Percentiles rank a stretch among this genome's conserved stretches.
These are phyloP conservation scores for Dinoponera quadriceps DNA, from an alignment of 1,140 invertebrate species.

Conservation along the genomic window DNA sequence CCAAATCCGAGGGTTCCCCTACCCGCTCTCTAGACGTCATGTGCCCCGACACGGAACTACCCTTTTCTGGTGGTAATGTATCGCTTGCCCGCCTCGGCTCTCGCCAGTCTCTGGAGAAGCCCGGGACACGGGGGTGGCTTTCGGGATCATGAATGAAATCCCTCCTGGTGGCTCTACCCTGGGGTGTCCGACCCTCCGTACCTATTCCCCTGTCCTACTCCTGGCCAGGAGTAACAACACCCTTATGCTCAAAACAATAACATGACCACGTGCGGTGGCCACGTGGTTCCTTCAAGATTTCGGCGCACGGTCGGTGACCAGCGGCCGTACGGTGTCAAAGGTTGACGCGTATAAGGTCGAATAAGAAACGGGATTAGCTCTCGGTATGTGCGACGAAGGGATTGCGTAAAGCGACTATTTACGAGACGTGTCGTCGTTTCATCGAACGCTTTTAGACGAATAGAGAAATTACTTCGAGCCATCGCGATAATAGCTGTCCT, in stretches of 20 bases:
- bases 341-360: no score
- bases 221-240: conserved; percentile 73
- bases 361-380: no score
- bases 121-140: conserved; percentile 74
- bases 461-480: conserved; percentile 66
- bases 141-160: conserved; percentile 84
- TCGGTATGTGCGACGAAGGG: no score
- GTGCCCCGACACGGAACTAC: conserved; percentile 74
- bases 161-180: conserved; percentile 81
- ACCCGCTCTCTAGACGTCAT: conserved; percentile 73
- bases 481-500: conserved; percentile 58
- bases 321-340: background rate
- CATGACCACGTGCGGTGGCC: conserved; percentile 79
- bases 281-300: conserved; percentile 55
- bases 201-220: conserved; percentile 68
- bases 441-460: conserved; percentile 50
- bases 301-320: background rate
- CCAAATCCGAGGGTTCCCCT: conserved; percentile 79
- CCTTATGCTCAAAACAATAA: conserved; percentile 82
- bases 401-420: no score
- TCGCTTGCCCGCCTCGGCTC: conserved; percentile 73
- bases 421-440: background rate
- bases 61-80: conserved; percentile 81
- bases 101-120: conserved; percentile 71
- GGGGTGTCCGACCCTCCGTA: conserved; percentile 82